Evolutionary conservation across 2,888 invertebrate genomes (phyloP).

Genomic region (Heliconius ismenius): DNA sequence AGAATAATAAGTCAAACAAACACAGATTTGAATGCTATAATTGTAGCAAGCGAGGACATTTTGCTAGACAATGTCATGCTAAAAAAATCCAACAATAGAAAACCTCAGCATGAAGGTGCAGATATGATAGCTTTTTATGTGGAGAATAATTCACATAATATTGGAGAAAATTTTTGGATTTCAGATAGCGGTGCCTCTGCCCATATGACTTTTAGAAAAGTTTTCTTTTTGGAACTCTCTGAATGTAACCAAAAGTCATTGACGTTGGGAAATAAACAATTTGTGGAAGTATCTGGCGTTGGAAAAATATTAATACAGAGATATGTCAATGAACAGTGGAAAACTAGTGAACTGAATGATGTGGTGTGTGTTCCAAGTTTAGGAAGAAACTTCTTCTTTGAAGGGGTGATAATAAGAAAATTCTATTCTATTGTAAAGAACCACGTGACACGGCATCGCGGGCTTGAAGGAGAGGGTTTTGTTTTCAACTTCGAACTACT

Average conservation of each 20-base stretch:
- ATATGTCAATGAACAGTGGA: not conserved
- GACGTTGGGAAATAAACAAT: not conserved
- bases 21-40: not conserved
- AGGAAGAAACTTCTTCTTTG: not conserved
- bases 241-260: not conserved
- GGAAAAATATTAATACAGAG: not conserved
- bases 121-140: not conserved
- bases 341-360: not conserved
- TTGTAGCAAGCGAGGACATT: not conserved
- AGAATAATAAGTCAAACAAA: too few species aligned
- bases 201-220: not conserved
- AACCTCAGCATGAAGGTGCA: not conserved
- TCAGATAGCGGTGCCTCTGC: not conserved
- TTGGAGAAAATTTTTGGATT: not conserved
- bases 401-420: not conserved
- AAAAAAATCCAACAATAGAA: not conserved
- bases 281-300: not conserved
- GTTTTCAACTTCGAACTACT: too few species aligned
- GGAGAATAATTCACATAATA: not conserved
- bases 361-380: not conserved
- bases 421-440: not conserved
- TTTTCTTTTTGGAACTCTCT: not conserved
- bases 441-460: too few species aligned
- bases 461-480: too few species aligned
- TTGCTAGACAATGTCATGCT: not conserved